Base-by-base conservation (phyloP, 2,113 vertebrate genomes). In the Xenopus laevis region DNA sequence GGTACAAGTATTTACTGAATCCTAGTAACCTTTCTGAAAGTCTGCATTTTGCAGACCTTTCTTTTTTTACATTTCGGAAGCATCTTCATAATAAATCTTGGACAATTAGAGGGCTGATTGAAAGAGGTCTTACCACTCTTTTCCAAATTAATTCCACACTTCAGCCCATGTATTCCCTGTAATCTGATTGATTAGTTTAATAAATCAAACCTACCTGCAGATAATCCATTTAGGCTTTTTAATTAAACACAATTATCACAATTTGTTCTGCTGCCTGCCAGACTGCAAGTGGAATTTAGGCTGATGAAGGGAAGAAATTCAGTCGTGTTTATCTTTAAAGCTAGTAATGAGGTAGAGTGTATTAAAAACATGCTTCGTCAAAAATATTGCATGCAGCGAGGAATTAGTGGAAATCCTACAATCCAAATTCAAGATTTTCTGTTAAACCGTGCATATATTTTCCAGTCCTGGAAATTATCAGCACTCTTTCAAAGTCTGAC, bases 161-260 rank as follows among this genome's bases (percentile, higher is more conserved):
- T 80, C 83, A 83, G 81, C 60, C 78, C 71, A 33, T 47, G 58
- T 72, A 47, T 13, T 82, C 45, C 16, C 81, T 5, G 68, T 45
- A 81, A 83, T 87, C 82, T 81, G 84, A 80, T 77, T 83, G 86
- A 85, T 84, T 78, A 79, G 79, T 82, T 79, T 81, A 86, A 86
- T 86, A 86, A 85, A 83, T 71, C 69, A 78, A 81, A 77, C 72
- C 78, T 72, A 85, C 83, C 58, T 71, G 80, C 77, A 80, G 79
- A 83, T 79, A 83, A 81, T 82, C 79, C 83, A 80, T 79, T 82
- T 81, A 79, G 8, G 66, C 70, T 83, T 81, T 85, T 80, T 78
- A 79, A 86, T 83, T 83, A 82, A 85, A 74, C 62, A 59, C 80
- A 81, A 80, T 84, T 80, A 85, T 75, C 74, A 82, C 79, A 78